These are phyloP conservation scores for Trachemys scripta DNA, from an alignment of 2,113 vertebrate genomes.

Conservation along the genomic window DNA sequence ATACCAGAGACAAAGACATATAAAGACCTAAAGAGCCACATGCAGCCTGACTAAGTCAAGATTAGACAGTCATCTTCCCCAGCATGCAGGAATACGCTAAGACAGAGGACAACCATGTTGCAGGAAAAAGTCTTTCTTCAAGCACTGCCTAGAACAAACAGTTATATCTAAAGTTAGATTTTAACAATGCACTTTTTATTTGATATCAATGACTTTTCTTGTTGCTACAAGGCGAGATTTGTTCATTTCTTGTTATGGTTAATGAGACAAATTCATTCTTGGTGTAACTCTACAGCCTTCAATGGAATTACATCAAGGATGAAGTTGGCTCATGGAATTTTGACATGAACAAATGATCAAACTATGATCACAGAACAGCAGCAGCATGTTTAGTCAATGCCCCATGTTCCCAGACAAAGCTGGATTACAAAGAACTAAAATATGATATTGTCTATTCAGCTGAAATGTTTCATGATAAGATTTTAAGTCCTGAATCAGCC, in stretches of 20 bases:
- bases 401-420: neutral
- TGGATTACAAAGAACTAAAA: neutral
- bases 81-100: conserved; percentile 72
- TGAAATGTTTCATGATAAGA: neutral
- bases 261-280: neutral
- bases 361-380: neutral
- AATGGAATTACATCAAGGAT: neutral
- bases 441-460: neutral
- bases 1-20: conserved; percentile 74
- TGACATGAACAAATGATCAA: neutral
- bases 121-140: conserved; percentile 68
- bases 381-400: neutral
- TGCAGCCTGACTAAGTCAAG: conserved; percentile 81
- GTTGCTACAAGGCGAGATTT: neutral
- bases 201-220: neutral
- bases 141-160: conserved; percentile 80
- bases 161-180: conserved; percentile 57
- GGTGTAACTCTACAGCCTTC: neutral
- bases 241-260: neutral
- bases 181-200: conserved; percentile 30
- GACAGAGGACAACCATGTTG: conserved; percentile 57
- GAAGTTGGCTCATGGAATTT: neutral
- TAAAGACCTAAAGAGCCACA: conserved; percentile 82
- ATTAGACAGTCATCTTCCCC: conserved; percentile 77
- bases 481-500: neutral